Percentiles rank a stretch among this genome's conserved stretches.
Evolutionary conservation across 2,888 invertebrate species (phyloP).

Genomic region (Ellobium chinense): DNA sequence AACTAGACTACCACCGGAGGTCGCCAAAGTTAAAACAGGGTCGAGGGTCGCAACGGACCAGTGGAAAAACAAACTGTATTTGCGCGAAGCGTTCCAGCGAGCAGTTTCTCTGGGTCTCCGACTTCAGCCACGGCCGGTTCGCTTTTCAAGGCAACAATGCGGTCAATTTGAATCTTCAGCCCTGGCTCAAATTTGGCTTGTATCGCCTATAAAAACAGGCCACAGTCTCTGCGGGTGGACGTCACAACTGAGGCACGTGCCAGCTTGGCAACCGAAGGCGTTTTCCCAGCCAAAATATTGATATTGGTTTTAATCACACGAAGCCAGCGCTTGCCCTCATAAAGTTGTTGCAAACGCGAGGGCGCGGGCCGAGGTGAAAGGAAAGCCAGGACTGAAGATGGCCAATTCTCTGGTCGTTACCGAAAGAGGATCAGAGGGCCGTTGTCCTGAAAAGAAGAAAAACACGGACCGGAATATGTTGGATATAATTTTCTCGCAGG

Average conservation of each 20-base stretch:
- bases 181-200: conserved; percentile 37
- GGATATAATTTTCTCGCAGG: no score
- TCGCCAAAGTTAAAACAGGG: not conserved
- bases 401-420: not conserved
- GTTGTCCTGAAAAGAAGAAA: no score
- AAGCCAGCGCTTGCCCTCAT: not conserved
- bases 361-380: not conserved
- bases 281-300: conserved; percentile 41
- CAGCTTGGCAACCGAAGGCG: conserved; percentile 21
- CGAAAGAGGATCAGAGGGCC: no score
- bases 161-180: conserved; percentile 27
- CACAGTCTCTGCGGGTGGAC: conserved; percentile 40
- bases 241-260: conserved; percentile 26
- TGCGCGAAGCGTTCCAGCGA: not conserved
- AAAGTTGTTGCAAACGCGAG: not conserved
- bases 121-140: conserved; percentile 7
- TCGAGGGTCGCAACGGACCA: not conserved
- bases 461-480: no score
- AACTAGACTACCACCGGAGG: not conserved
- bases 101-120: conserved; percentile 9
- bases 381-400: not conserved
- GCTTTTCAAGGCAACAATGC: conserved; percentile 37
- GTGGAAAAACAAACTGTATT: conserved; percentile 24
- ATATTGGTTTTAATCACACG: conserved; percentile 37
- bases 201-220: conserved; percentile 38